A percentile compares a stretch with the other conserved stretches of the same genome.
Conservation (phyloP, 1,140 invertebrate genomes). For the Drosophila bocqueti region DNA sequence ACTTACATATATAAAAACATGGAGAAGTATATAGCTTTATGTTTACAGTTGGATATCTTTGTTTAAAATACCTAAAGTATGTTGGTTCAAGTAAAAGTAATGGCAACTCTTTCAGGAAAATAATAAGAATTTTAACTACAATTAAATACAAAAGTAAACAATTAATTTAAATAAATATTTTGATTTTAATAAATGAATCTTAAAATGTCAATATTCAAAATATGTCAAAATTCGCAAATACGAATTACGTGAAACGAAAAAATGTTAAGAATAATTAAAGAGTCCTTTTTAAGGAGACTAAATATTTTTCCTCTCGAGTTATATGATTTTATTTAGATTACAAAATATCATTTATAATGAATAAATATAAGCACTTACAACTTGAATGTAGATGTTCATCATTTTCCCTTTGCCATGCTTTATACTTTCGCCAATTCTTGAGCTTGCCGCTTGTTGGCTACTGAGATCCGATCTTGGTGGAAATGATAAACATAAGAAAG, state of each 20-base stretch:
- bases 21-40: not conserved
- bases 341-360: too few species aligned
- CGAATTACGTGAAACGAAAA: too few species aligned
- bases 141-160: too few species aligned
- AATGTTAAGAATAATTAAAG: too few species aligned
- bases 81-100: not conserved
- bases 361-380: not conserved
- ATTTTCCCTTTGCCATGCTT: not conserved
- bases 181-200: too few species aligned
- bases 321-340: too few species aligned
- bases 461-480: slow-evolving; percentile 6
- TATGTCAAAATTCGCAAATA: too few species aligned
- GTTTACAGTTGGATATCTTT: not conserved
- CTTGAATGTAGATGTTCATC: not conserved
- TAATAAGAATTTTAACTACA: not conserved
- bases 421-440: slow-evolving; percentile 5
- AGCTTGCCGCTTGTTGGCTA: not conserved
- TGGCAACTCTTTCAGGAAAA: not conserved
- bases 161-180: too few species aligned
- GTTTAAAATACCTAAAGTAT: not conserved
- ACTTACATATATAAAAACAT: not conserved
- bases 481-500: slow-evolving; percentile 15
- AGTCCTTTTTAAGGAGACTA: too few species aligned
- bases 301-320: too few species aligned
- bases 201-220: too few species aligned